A percentile compares a stretch with the other conserved stretches of the same genome.
These are phyloP conservation scores for Dipodomys merriami DNA, from an alignment of 2,113 vertebrate species.

Conservation along the genomic window DNA sequence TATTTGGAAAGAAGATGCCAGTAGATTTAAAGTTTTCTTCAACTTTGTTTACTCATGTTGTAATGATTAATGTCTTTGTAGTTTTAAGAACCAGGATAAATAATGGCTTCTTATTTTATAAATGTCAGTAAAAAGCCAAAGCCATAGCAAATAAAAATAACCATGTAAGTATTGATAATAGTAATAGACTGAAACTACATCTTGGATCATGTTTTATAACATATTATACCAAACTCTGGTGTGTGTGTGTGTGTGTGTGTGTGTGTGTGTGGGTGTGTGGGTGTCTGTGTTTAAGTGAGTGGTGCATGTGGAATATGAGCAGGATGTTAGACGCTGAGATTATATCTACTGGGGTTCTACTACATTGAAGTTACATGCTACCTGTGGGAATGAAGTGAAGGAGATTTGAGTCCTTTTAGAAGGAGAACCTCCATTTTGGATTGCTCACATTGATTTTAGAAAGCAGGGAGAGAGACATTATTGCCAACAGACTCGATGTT, in stretches of 20 bases:
- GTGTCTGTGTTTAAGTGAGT: too few species aligned
- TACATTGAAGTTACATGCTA: neutral
- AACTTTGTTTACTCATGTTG: neutral
- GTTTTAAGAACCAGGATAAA: neutral
- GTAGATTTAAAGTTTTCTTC: neutral
- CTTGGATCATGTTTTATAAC: neutral
- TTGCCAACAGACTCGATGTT: neutral
- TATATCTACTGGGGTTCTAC: neutral
- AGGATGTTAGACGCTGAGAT: neutral
- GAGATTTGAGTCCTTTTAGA: neutral
- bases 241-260: neutral
- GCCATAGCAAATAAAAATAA: neutral
- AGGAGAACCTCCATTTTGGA: neutral
- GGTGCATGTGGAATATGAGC: neutral
- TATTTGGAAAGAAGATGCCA: neutral
- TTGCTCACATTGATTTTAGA: neutral
- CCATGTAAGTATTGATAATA: neutral
- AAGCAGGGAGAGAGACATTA: neutral
- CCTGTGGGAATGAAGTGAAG: neutral
- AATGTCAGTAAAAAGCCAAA: neutral
- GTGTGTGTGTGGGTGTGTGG: too few species aligned
- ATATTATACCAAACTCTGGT: too few species aligned
- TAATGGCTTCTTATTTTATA: neutral
- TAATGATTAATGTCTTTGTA: conserved; percentile 12
- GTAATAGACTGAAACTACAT: neutral